Evolutionary conservation across 2,113 vertebrate genomes (phyloP).

Genomic region (Lasiurus borealis): DNA sequence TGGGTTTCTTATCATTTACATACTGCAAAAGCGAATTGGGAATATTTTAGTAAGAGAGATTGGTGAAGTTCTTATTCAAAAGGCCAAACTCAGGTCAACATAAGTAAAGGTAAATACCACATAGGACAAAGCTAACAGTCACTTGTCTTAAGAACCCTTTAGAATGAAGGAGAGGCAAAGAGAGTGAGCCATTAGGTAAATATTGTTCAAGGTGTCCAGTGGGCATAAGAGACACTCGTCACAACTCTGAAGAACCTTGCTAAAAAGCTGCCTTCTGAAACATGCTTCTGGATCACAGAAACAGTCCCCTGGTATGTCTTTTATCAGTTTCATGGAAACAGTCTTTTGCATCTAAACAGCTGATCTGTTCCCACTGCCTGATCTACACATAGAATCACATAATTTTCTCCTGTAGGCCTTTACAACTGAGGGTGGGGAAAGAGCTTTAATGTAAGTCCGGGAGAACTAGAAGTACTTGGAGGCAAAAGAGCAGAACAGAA

Average conservation of each 20-base stretch:
- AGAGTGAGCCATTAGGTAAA: neutral
- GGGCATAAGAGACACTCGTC: neutral
- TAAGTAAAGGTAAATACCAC: conserved; percentile 4
- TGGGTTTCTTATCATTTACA: neutral
- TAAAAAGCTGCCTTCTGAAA: conserved; percentile 17
- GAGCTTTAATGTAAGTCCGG: neutral
- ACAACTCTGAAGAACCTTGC: neutral
- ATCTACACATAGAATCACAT: neutral
- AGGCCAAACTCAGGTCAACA: neutral
- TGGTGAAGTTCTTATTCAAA: conserved; percentile 32
- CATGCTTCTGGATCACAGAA: neutral
- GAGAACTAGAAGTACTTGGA: neutral
- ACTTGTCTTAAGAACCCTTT: neutral
- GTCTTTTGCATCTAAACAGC: neutral
- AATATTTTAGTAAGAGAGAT: conserved; percentile 33
- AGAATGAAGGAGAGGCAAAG: neutral
- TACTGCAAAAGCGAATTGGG: neutral
- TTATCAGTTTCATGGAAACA: neutral
- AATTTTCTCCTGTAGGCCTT: neutral
- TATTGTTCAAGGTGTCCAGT: neutral
- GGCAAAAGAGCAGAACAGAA: neutral
- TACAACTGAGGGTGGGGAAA: neutral
- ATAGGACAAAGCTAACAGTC: neutral
- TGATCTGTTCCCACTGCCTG: neutral
- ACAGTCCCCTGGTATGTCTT: neutral